phyloP scores from a whole-genome alignment of 2,888 invertebrate genomes.

The Phyto melanocephala region DNA sequence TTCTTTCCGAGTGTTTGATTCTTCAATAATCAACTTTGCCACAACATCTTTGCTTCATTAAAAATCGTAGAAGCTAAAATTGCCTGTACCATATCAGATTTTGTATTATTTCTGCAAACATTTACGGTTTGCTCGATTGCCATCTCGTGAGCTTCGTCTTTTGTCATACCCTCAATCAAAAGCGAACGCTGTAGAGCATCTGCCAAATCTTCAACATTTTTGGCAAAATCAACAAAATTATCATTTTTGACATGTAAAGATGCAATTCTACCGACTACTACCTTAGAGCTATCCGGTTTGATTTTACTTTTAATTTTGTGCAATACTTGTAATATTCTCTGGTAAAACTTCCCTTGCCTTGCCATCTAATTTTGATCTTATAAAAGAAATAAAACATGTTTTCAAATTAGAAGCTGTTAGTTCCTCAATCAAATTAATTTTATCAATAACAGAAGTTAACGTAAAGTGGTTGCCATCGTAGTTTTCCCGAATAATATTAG shows the following conservation, averaged over 20 bases:
- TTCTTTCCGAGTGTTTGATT: neutral
- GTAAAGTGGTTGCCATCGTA: neutral
- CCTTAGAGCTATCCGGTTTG: no score
- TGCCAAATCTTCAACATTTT: neutral
- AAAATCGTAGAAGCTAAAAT: no score
- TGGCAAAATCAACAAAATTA: neutral
- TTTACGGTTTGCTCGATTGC: neutral
- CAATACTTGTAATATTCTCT: neutral
- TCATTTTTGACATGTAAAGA: no score
- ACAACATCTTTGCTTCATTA: neutral
- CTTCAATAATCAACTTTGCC: no score
- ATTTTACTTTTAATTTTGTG: slow-evolving; percentile 12
- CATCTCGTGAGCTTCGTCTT: neutral
- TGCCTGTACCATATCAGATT: neutral
- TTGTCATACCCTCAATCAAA: no score
- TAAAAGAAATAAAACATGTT: no score
- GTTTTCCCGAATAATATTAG: no score
- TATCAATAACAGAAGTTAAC: neutral
- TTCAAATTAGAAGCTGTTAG: neutral
- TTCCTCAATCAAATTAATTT: no score
- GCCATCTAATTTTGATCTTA: no score
- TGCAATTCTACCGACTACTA: no score
- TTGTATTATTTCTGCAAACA: slow-evolving; percentile 13
- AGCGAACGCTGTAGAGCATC: no score
- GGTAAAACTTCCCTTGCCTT: no score